Percentiles rank a stretch among this genome's conserved stretches.
These are phyloP conservation scores for Zaprionus vittiger DNA, from an alignment of 1,140 invertebrate species.

Conservation along the genomic window DNA sequence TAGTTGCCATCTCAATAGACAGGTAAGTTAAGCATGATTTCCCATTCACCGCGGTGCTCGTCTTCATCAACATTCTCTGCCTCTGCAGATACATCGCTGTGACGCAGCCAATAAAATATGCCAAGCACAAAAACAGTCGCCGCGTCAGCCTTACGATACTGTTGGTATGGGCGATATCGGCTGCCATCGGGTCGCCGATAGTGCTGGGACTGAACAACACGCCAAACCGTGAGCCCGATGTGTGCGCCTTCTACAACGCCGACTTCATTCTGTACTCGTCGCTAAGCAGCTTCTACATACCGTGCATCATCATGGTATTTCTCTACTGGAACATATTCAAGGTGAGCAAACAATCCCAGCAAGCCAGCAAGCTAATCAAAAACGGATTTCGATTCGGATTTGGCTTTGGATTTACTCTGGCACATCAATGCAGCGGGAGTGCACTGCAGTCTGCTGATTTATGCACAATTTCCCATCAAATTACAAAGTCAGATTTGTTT, in stretches of 20 bases:
- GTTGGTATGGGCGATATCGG: conserved; percentile 98
- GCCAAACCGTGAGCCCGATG: conserved; percentile 89
- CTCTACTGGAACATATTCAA: conserved; percentile 99
- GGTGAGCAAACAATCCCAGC: conserved; percentile 86
- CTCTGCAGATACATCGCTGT: conserved; percentile 97
- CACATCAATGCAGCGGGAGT: not conserved
- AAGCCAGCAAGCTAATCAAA: conserved; percentile 46
- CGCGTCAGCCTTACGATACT: conserved; percentile 97
- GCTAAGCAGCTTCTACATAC: conserved; percentile 99
- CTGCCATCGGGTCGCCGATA: conserved; percentile 98
- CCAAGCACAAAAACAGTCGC: conserved; percentile 98
- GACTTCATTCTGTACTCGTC: conserved; percentile 99
- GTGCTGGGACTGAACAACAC: conserved; percentile 97
- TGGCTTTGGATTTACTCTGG: not conserved
- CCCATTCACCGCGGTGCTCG: no score
- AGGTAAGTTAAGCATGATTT: conserved; percentile 89
- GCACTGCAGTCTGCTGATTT: conserved; percentile 48
- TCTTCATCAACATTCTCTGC: not conserved
- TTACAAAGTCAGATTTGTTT: conserved; percentile 50
- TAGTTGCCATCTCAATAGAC: conserved; percentile 99
- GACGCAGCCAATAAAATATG: conserved; percentile 99
- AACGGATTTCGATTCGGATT: conserved; percentile 43
- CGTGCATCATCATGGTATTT: conserved; percentile 99
- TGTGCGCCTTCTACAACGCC: conserved; percentile 98
- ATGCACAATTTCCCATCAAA: conserved; percentile 57